phyloP scores from a whole-genome alignment of 1,140 invertebrate genomes.

The Drosophila fuyamai region DNA sequence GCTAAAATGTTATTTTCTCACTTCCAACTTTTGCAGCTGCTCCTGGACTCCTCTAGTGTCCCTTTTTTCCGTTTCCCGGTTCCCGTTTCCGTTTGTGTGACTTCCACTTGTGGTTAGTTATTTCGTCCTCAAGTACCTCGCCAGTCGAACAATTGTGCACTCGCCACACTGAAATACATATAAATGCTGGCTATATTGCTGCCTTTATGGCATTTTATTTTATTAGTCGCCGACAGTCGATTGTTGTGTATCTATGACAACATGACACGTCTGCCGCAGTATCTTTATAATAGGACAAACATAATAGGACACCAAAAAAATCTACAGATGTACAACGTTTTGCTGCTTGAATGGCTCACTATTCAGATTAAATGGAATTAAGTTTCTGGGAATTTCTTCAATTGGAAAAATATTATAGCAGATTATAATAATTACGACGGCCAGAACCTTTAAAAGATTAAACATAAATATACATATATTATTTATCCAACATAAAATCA shows the following conservation, averaged over 20 bases:
- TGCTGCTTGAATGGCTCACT: conserved; percentile 1
- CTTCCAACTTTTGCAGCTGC: conserved; percentile 59
- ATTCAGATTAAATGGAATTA: conserved; percentile 9
- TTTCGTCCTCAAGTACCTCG: conserved; percentile 52
- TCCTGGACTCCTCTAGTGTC: conserved; percentile 3
- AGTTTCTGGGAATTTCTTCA: too few relatives aligned
- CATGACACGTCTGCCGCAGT: conserved; percentile 38
- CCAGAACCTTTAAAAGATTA: too few relatives aligned
- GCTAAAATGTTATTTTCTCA: conserved; percentile 78
- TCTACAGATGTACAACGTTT: conserved; percentile 9
- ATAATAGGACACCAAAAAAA: conserved; percentile 36
- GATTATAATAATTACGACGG: too few relatives aligned
- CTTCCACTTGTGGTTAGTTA: conserved; percentile 75
- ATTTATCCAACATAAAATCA: too few relatives aligned
- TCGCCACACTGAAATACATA: neutral
- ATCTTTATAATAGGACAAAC: conserved; percentile 43
- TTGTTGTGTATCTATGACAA: conserved; percentile 38
- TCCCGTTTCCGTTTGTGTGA: conserved; percentile 42
- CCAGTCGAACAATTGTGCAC: conserved; percentile 19
- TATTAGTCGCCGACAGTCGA: conserved; percentile 42
- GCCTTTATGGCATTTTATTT: conserved; percentile 27
- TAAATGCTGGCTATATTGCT: conserved; percentile 19
- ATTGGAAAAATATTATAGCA: too few relatives aligned
- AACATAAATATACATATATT: too few relatives aligned
- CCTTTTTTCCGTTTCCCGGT: neutral